phyloP scores from a whole-genome alignment of 2,113 vertebrate genomes.

The Chlorodrepanis virens region DNA sequence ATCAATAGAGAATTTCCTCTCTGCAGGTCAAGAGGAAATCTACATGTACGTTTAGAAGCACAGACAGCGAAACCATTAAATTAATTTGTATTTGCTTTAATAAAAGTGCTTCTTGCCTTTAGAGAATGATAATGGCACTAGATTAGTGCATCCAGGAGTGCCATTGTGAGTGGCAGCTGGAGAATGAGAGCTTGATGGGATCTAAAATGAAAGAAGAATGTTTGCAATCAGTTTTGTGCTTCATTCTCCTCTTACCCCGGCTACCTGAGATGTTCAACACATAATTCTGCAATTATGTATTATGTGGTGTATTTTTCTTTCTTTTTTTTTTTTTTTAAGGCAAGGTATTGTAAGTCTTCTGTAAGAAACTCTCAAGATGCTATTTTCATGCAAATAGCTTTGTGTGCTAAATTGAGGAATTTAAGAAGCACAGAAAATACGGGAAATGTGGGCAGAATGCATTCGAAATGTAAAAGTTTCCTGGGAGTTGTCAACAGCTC shows the following conservation, averaged over 20 bases:
- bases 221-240: conserved; percentile 56
- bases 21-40: not conserved
- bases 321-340: not conserved
- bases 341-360: not conserved
- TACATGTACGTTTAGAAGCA: not conserved
- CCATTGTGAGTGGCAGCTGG: conserved; percentile 25
- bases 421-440: conserved; percentile 15
- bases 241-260: not conserved
- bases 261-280: conserved; percentile 39
- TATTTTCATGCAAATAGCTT: conserved; percentile 62
- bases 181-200: conserved; percentile 44
- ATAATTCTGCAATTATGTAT: conserved; percentile 44
- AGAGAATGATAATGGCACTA: conserved; percentile 13
- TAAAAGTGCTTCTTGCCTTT: not conserved
- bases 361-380: conserved; percentile 34
- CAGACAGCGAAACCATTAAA: not conserved
- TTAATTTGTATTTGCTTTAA: conserved; percentile 34
- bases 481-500: conserved; percentile 41
- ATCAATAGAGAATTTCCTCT: not conserved
- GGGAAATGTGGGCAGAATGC: conserved; percentile 26
- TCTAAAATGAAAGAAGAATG: conserved; percentile 50
- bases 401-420: conserved; percentile 46
- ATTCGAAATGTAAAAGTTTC: conserved; percentile 37
- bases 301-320: not conserved
- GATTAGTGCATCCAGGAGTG: conserved; percentile 27